Evolutionary conservation across 2,797 vertebrate genomes (phyloP), one percentile per base, ranked within the genome.

Genomic region (Chromobotia macracanthus): DNA sequence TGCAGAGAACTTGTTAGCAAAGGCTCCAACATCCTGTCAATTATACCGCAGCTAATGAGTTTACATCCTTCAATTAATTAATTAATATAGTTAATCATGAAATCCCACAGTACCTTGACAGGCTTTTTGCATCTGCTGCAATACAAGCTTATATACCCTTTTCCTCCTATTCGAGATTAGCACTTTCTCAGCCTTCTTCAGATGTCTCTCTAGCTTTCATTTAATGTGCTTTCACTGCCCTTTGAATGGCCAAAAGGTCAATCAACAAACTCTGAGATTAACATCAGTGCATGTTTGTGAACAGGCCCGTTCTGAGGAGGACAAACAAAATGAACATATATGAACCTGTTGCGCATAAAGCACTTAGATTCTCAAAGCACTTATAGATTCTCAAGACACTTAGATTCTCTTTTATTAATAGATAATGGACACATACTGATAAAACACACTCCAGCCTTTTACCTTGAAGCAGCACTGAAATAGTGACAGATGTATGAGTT

Each of bases 1-100:
- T 80, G 82, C 82, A 85, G 86, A 84, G 78, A 86, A 87, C 86
- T 88, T 91, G 91, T 88, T 85, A 87, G 75, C 86, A 81, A 79
- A 82, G 25, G 35, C 80, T 76, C 77, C 73, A 50, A 85, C 84
- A 84, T 68, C 76, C 76, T 74, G 75, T 86, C 89, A 82, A 85
- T 87, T 85, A 88, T 67, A 75, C 68, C 41, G n/a, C 74, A 84
- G 81, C 79, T 81, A 63, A 84, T 86, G 64, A 86, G 79, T 81
- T 85, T 83, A 83, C 72, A 79, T 79, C 75, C 80, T 81, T 72
- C 16, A 79, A 86, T 86, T 87, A 55, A 80, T 88, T 72, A 53
- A 68, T 84, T 86, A 72, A 84, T 84, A 67, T 64, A 72, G 63
- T 61, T 77, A 41, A 79, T 86, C 51, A 80, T 80, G 63, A 25